These are phyloP conservation scores for Nasua narica DNA, from an alignment of 2,797 vertebrate species.

Conservation along the genomic window DNA sequence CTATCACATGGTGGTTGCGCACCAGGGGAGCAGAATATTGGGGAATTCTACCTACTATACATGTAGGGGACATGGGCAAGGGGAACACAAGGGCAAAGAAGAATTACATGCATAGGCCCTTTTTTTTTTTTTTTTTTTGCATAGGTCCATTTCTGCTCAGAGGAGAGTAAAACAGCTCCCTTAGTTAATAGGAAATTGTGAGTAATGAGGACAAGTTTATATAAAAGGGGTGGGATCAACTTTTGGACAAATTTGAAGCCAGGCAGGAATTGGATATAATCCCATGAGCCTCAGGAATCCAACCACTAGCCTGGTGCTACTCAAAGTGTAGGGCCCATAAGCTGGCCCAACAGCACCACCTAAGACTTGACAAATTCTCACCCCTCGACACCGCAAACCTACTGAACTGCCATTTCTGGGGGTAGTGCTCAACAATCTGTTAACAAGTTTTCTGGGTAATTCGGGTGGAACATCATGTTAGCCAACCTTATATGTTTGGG, in stretches of 20 bases:
- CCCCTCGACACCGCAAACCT: background rate
- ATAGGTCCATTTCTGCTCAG: background rate
- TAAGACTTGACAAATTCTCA: background rate
- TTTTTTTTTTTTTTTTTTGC: too few relatives aligned
- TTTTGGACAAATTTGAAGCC: background rate
- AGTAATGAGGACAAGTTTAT: background rate
- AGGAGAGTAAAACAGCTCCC: background rate
- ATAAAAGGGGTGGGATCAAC: background rate
- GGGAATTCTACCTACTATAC: background rate
- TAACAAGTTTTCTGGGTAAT: background rate
- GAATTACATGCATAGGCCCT: background rate
- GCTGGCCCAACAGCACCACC: too few relatives aligned
- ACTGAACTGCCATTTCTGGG: background rate
- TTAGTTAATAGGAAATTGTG: background rate
- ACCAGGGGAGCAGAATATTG: background rate
- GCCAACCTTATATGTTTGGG: background rate
- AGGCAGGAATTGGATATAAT: background rate
- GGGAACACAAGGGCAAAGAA: background rate
- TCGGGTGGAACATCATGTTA: background rate
- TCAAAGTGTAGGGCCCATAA: background rate
- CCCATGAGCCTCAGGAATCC: too few relatives aligned
- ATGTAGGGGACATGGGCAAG: background rate
- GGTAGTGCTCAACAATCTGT: background rate
- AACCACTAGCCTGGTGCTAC: too few relatives aligned
- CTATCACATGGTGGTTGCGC: too few relatives aligned